Evolutionary conservation across 2,888 invertebrate species (phyloP).

Genomic region (Meta bourneti): DNA sequence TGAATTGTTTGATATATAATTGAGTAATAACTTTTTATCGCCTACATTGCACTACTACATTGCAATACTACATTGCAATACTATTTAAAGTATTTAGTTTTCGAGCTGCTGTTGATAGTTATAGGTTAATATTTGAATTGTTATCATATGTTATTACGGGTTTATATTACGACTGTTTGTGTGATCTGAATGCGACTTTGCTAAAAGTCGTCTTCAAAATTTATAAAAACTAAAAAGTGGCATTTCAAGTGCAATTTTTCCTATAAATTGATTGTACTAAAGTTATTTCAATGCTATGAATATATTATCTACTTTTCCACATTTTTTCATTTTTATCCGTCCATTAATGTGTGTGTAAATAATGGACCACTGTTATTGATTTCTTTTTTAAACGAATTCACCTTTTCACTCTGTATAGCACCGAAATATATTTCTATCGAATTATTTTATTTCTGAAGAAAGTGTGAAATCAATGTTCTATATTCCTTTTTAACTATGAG

Average conservation of each 20-base stretch:
- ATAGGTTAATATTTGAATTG: not conserved
- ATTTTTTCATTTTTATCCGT: slow-evolving; percentile 73
- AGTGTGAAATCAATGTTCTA: slow-evolving; percentile 22
- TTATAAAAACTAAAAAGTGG: slow-evolving; percentile 48
- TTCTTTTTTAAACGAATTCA: slow-evolving; percentile 25
- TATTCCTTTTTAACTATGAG: not conserved
- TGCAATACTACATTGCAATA: no score
- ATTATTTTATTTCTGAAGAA: slow-evolving; percentile 1
- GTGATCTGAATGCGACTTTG: slow-evolving; percentile 30
- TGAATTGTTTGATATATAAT: no score
- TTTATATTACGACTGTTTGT: slow-evolving; percentile 8
- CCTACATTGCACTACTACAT: no score
- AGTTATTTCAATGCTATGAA: slow-evolving; percentile 30
- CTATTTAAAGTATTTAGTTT: no score
- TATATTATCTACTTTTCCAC: slow-evolving; percentile 49
- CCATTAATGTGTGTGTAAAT: slow-evolving; percentile 70
- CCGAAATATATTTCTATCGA: slow-evolving; percentile 4
- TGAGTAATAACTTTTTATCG: not conserved
- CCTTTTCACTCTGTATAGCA: slow-evolving; percentile 37
- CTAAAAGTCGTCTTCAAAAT: slow-evolving; percentile 3
- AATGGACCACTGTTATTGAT: slow-evolving; percentile 65
- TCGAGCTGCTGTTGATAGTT: not conserved
- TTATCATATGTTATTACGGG: not conserved
- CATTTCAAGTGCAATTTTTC: slow-evolving; percentile 75
- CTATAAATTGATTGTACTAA: slow-evolving; percentile 35